These are phyloP conservation scores for Lineus longissimus DNA, from an alignment of 1,140 invertebrate species.

Conservation along the genomic window DNA sequence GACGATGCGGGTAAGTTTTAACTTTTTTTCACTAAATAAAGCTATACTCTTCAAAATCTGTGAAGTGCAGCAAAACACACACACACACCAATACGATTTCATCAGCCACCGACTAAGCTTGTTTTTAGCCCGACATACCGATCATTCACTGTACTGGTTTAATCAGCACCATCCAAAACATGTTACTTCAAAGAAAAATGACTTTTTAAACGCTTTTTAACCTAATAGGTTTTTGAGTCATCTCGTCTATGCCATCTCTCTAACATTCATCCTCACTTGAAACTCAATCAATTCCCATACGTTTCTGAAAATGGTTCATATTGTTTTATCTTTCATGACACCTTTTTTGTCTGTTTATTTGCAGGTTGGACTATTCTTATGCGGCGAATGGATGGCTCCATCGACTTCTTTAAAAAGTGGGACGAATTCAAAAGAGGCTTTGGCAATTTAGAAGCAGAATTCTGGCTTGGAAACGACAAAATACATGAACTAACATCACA, in stretches of 20 bases:
- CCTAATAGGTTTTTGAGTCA: too few relatives aligned
- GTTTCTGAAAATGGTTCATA: too few relatives aligned
- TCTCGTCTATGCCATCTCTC: background rate
- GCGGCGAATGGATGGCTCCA: slow-evolving; percentile 70
- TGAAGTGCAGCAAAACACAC: background rate
- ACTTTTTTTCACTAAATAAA: background rate
- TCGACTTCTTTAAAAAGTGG: slow-evolving; percentile 65
- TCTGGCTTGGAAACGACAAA: slow-evolving; percentile 66
- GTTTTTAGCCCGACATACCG: background rate
- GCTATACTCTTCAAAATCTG: background rate
- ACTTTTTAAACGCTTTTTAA: too few relatives aligned
- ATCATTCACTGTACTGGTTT: background rate
- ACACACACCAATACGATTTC: background rate
- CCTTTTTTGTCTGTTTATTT: slow-evolving; percentile 5
- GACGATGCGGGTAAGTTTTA: slow-evolving; percentile 60
- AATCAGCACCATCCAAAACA: too few relatives aligned
- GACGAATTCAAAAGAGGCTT: slow-evolving; percentile 63
- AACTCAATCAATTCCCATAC: background rate
- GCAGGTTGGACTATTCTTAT: slow-evolving; percentile 84
- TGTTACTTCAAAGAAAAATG: too few relatives aligned
- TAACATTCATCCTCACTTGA: background rate
- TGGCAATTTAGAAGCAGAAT: slow-evolving; percentile 58
- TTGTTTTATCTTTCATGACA: too few relatives aligned
- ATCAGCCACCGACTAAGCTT: background rate
- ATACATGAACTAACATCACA: slow-evolving; percentile 56